Conservation (phyloP, 2,888 invertebrate species). For the Napeogenes sylphis region DNA sequence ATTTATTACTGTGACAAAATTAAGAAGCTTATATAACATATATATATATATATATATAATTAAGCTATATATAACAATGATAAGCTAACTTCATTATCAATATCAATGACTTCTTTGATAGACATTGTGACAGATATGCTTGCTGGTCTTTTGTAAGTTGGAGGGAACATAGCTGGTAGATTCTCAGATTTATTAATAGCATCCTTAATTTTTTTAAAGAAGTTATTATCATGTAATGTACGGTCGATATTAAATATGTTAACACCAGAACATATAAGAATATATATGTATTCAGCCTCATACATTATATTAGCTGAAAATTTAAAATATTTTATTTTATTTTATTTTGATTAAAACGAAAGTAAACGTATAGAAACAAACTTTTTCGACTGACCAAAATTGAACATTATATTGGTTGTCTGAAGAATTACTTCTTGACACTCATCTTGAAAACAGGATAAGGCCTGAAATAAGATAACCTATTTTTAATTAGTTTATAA, state of each 20-base stretch:
- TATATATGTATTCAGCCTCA: constrained; percentile 16
- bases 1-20: too few relatives aligned
- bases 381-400: constrained; percentile 20
- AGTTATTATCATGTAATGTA: constrained; percentile 31
- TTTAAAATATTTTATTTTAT: neutral
- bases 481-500: neutral
- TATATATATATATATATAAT: neutral
- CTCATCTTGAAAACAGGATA: constrained; percentile 17
- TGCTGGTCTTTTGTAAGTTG: constrained; percentile 33
- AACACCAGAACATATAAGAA: constrained; percentile 33
- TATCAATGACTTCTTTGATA: constrained; percentile 25
- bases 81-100: constrained; percentile 37
- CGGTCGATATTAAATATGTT: constrained; percentile 44
- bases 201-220: constrained; percentile 28
- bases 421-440: constrained; percentile 29
- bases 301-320: constrained; percentile 21
- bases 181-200: constrained; percentile 22
- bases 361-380: neutral
- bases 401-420: constrained; percentile 33
- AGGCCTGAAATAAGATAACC: constrained; percentile 18
- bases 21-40: too few relatives aligned
- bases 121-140: constrained; percentile 39
- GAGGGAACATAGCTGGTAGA: constrained; percentile 24
- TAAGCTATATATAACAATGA: neutral
- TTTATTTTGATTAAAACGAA: neutral